Percentiles rank a stretch among this genome's conserved stretches.
Conservation (phyloP, 1,140 invertebrate species). For the Zaprionus kolodkinae region DNA sequence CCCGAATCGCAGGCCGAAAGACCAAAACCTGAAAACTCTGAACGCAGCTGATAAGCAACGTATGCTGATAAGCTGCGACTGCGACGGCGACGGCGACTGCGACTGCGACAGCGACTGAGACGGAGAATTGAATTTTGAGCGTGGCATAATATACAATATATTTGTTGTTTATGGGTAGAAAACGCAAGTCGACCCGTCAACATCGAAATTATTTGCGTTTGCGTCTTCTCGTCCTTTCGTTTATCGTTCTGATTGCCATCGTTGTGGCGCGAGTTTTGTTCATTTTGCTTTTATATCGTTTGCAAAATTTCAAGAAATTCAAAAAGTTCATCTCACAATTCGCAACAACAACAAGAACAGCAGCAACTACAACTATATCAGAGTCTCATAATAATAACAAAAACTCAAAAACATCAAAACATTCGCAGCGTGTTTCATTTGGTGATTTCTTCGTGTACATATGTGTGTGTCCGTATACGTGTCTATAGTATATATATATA, state of each 20-base stretch:
- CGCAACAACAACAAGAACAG: slow-evolving; percentile 32
- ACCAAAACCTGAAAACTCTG: slow-evolving; percentile 24
- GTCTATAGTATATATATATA: slow-evolving; percentile 35
- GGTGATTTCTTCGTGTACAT: slow-evolving; percentile 48
- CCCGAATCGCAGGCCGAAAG: slow-evolving; percentile 22
- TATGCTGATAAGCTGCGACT: slow-evolving; percentile 57
- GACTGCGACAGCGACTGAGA: slow-evolving; percentile 12
- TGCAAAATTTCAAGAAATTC: slow-evolving; percentile 78
- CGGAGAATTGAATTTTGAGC: slow-evolving; percentile 52
- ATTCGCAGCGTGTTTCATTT: slow-evolving; percentile 68
- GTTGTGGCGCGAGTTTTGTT: slow-evolving; percentile 77
- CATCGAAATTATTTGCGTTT: slow-evolving; percentile 84
- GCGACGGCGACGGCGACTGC: neutral
- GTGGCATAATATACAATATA: slow-evolving; percentile 53
- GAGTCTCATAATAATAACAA: slow-evolving; percentile 40
- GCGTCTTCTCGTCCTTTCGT: slow-evolving; percentile 82
- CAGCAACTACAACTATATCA: slow-evolving; percentile 12
- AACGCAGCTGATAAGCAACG: slow-evolving; percentile 62
- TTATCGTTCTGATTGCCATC: slow-evolving; percentile 81
- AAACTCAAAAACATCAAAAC: slow-evolving; percentile 55
- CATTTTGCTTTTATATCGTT: slow-evolving; percentile 82
- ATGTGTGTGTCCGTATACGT: slow-evolving; percentile 29
- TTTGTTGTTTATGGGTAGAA: slow-evolving; percentile 84
- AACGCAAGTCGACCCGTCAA: slow-evolving; percentile 82
- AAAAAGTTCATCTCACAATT: slow-evolving; percentile 63